Conservation (phyloP, 2,113 vertebrate species). For the Machaerirhynchus nigripectus region DNA sequence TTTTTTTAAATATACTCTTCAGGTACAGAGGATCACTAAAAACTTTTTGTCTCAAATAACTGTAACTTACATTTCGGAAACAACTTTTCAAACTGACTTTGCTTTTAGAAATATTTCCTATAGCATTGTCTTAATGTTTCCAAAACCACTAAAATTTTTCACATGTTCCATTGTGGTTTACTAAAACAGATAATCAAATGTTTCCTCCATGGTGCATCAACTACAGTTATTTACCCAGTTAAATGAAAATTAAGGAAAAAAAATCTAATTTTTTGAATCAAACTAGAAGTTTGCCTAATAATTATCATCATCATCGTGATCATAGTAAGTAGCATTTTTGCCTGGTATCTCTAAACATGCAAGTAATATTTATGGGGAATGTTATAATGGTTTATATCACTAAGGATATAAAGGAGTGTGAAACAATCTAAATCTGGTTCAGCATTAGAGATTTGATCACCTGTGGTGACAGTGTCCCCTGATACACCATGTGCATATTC, state of each 20-base stretch:
- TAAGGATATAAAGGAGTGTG: not conserved
- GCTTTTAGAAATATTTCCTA: not conserved
- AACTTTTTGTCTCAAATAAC: not conserved
- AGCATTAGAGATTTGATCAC: not conserved
- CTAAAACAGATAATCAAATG: not conserved
- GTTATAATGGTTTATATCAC: not conserved
- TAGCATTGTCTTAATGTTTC: not conserved
- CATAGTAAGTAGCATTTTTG: not conserved
- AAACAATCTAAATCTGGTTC: not conserved
- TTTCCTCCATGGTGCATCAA: not conserved
- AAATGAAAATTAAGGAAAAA: not conserved
- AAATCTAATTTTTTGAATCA: not conserved
- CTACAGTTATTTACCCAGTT: not conserved
- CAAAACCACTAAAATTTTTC: not conserved
- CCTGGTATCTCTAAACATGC: not conserved
- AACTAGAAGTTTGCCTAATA: not conserved
- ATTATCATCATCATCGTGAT: not conserved
- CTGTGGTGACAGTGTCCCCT: not conserved
- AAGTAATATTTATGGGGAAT: not conserved
- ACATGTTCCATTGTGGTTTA: not conserved
- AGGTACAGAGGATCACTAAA: not conserved
- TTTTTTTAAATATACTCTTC: not conserved
- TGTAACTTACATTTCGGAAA: not conserved
- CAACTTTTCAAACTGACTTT: not conserved
- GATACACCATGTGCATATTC: fast-evolving